A percentile compares a stretch with the other conserved stretches of the same genome.
These are phyloP conservation scores for Trogon surrucura DNA, from an alignment of 2,113 vertebrate species.

Conservation along the genomic window DNA sequence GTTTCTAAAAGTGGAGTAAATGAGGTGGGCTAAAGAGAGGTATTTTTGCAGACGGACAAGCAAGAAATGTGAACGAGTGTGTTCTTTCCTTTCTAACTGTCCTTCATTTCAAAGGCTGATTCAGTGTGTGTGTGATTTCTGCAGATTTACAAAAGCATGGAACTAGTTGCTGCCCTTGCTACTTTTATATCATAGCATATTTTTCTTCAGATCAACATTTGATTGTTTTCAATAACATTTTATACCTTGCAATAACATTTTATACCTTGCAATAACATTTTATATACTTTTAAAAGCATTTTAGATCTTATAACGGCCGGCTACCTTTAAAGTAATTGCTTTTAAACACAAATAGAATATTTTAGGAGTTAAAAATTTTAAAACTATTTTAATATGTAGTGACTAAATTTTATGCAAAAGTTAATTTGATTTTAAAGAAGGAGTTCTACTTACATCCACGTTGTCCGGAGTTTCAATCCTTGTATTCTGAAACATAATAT, in stretches of 20 bases:
- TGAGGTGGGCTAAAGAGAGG: neutral
- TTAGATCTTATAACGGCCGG: neutral
- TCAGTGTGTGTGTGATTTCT: neutral
- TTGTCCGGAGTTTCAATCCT: constrained; percentile 71
- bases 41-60: neutral
- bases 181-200: neutral
- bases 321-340: neutral
- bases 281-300: neutral
- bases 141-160: neutral
- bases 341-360: neutral
- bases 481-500: constrained; percentile 56
- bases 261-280: neutral
- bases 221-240: neutral
- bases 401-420: neutral
- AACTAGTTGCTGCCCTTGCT: neutral
- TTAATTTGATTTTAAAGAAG: neutral
- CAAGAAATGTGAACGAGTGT: neutral
- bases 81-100: neutral
- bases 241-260: neutral
- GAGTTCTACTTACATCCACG: constrained; percentile 67
- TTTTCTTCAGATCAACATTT: neutral
- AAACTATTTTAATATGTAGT: neutral
- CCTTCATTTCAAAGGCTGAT: neutral
- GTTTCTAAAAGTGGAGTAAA: neutral
- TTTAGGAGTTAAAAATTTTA: neutral